Conservation (phyloP, 2,888 invertebrate genomes). For the Agrenia bidenticulata region DNA sequence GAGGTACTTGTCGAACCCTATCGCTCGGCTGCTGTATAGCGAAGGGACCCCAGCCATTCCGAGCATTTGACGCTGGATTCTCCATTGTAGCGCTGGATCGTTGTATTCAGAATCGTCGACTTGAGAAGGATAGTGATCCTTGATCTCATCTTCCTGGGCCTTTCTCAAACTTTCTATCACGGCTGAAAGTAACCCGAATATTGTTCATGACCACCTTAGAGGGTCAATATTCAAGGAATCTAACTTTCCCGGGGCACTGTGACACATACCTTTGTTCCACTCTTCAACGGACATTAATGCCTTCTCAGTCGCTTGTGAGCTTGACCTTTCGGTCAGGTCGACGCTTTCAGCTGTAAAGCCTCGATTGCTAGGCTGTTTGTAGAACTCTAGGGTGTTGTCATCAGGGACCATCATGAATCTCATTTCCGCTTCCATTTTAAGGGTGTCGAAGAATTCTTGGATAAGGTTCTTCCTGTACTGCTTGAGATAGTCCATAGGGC, state of each 20-base stretch:
- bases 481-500: conserved; percentile 36
- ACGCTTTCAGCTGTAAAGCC: background rate
- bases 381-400: conserved; percentile 12
- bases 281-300: background rate
- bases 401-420: conserved; percentile 22
- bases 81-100: background rate
- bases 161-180: conserved; percentile 25
- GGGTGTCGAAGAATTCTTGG: conserved; percentile 39
- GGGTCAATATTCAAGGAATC: too few species aligned
- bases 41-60: conserved; percentile 24
- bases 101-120: background rate
- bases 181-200: conserved; percentile 16
- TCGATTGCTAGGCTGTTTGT: background rate
- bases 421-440: conserved; percentile 38
- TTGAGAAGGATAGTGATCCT: background rate
- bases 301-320: too few species aligned
- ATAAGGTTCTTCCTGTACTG: conserved; percentile 39
- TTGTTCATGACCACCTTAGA: background rate
- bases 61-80: conserved; percentile 1
- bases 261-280: conserved; percentile 1
- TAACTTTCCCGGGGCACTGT: too few species aligned
- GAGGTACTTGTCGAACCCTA: conserved; percentile 30
- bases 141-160: conserved; percentile 23
- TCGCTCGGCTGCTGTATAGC: conserved; percentile 22
- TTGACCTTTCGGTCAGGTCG: too few species aligned